Conservation (phyloP, 2,113 vertebrate species). For the human (Homo sapiens) region DNA sequence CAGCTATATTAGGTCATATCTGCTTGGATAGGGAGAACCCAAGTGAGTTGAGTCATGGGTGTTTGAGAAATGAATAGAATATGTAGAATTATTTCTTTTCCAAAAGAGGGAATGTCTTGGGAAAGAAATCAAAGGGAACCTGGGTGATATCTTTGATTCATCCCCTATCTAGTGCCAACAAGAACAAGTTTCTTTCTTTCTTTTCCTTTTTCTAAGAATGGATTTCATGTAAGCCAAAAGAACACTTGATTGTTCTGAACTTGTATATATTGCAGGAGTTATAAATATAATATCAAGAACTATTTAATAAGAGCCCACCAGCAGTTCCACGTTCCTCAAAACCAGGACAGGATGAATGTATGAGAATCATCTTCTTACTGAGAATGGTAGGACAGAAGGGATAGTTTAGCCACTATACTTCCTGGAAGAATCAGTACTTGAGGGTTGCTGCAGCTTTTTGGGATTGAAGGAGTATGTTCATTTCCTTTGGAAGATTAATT, state of each 20-base stretch:
- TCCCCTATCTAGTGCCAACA: background rate
- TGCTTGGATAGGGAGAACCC: background rate
- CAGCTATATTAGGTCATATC: background rate
- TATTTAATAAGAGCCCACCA: background rate
- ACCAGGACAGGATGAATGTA: background rate
- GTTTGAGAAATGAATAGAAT: constrained; percentile 41
- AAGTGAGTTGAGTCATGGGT: background rate
- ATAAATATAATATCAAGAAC: background rate
- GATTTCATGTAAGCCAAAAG: background rate
- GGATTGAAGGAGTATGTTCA: background rate
- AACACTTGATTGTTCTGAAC: background rate
- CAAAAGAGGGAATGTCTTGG: background rate
- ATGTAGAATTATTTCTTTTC: constrained; percentile 11
- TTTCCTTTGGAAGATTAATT: background rate
- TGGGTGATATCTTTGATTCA: background rate
- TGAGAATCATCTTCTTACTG: background rate
- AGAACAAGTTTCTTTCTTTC: background rate
- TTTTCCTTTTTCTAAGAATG: background rate
- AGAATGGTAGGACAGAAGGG: background rate
- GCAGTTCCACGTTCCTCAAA: background rate
- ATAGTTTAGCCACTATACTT: background rate
- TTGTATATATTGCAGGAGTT: background rate
- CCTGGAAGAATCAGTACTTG: background rate
- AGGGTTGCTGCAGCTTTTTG: background rate
- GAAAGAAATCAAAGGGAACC: background rate